Base-by-base conservation (phyloP, 2,888 invertebrate genomes). In the Carabus problematicus region DNA sequence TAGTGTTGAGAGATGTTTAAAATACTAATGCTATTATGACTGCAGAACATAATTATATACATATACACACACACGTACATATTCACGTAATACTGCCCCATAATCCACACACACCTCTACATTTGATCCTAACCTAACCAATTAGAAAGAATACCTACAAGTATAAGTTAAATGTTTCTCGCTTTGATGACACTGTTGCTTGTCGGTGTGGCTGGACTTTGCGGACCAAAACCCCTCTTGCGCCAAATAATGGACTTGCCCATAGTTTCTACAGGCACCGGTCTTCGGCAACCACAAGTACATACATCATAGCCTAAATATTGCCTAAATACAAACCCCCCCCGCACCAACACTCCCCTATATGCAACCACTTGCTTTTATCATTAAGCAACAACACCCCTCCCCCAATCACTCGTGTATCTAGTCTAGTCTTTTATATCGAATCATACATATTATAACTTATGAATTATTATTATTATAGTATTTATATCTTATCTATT, bases 371-470 rank as follows among this genome's bases (percentile, higher is more conserved):
- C 29, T 29, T 29, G 29, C 29, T 29, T 29, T 29, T 29, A 29
- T 29, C 29, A 29, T 29, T 29, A 29, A 29, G 29, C 29, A 29
- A 54, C 59, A 40, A 54, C 59, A 40, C 11, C 3, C n/a, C n/a
- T 42, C 11, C 45, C 11, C 45, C 45, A 1, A 45, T 55, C 55
- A 8, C 56, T 39, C 12, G 12, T 39, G 11, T 77, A 77, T 75
- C 75, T 78, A 78, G 77, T 80, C 80, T 81, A 81, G 81, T 81
- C 80, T 79, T 81, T 81, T 81, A 80, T 80, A 81, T 80, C 78
- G 79, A 80, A 79, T 75, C 72, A 75, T 75, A 79, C 79, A 78
- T 77, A 77, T 80, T 81, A 80, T 80, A 79, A 59, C 58, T 52
- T 39, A 60, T 67, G 8, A 49, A 29, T 29, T 29, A 29, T 3